Conservation (phyloP, 1,140 invertebrate genomes). For the Bombyx mandarina region DNA sequence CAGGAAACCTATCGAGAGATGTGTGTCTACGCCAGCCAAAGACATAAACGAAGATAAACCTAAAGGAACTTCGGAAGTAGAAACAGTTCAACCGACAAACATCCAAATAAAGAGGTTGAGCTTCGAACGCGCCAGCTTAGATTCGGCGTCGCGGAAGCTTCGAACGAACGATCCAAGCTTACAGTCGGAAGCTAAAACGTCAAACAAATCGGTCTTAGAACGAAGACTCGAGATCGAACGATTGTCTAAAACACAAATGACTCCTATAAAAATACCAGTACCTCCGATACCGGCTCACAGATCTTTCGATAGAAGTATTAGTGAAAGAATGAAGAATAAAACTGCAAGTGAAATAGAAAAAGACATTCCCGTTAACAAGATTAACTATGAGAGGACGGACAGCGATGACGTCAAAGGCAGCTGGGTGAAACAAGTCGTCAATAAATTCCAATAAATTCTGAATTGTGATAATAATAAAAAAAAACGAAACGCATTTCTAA, state of each 20-base stretch:
- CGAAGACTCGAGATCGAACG: slow-evolving; percentile 64
- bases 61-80: slow-evolving; percentile 9
- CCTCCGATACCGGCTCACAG: slow-evolving; percentile 46
- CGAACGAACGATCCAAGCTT: slow-evolving; percentile 13
- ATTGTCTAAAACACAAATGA: slow-evolving; percentile 43
- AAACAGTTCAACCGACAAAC: slow-evolving; percentile 29
- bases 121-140: slow-evolving; percentile 65
- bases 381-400: slow-evolving; percentile 22
- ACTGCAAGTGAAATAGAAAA: slow-evolving; percentile 10
- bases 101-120: slow-evolving; percentile 63
- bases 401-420: slow-evolving; percentile 52
- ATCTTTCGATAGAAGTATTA: slow-evolving; percentile 45
- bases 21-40: slow-evolving; percentile 33
- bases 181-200: slow-evolving; percentile 16
- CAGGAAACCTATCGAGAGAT: slow-evolving; percentile 29
- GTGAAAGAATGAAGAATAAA: slow-evolving; percentile 24
- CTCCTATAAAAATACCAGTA: slow-evolving; percentile 37
- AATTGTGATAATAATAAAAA: slow-evolving; percentile 10
- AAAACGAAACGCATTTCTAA: neutral
- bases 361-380: slow-evolving; percentile 20
- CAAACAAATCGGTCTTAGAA: slow-evolving; percentile 63
- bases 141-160: slow-evolving; percentile 52
- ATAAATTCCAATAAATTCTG: slow-evolving; percentile 67
- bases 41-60: slow-evolving; percentile 15
- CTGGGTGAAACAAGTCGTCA: slow-evolving; percentile 69